Percentiles rank a stretch among this genome's conserved stretches.
Conservation (phyloP, 2,797 vertebrate species). For the Distichodus sexfasciatus region DNA sequence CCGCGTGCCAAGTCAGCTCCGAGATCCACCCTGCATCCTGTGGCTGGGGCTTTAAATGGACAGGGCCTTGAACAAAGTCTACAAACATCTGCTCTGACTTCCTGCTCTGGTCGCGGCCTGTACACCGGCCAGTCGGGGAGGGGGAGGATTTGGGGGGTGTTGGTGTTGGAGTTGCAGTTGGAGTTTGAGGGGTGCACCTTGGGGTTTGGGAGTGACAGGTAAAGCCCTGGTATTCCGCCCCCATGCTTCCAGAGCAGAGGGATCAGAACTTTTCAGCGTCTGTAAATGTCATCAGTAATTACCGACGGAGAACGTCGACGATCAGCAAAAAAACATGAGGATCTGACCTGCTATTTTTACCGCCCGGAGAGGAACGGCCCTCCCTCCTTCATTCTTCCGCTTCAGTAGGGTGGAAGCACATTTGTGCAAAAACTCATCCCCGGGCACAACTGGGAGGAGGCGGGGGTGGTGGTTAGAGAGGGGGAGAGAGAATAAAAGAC, state of each 20-base stretch:
- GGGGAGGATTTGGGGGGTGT: conserved; percentile 32
- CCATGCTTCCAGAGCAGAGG: background rate
- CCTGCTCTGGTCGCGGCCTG: conserved; percentile 41
- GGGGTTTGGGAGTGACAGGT: conserved; percentile 17
- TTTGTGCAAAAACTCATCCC: conserved; percentile 23
- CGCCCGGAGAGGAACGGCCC: background rate
- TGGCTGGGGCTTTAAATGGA: conserved; percentile 41
- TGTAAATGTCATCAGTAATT: conserved; percentile 37
- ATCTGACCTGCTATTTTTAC: conserved; percentile 26
- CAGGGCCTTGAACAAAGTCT: conserved; percentile 38
- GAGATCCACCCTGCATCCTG: conserved; percentile 46
- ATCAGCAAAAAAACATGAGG: conserved; percentile 29
- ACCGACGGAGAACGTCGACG: conserved; percentile 8
- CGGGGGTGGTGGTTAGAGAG: background rate
- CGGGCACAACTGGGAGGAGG: background rate
- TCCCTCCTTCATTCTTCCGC: background rate
- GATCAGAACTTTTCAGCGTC: conserved; percentile 19
- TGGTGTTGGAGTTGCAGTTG: no score
- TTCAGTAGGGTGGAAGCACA: conserved; percentile 14
- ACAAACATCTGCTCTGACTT: conserved; percentile 42
- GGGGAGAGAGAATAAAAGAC: background rate
- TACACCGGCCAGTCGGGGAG: conserved; percentile 45
- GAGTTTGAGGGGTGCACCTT: no score
- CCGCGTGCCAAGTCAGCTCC: conserved; percentile 35
- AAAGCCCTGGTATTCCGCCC: background rate